phyloP scores from a whole-genome alignment of 1,140 invertebrate genomes.

The Ladona fulva region DNA sequence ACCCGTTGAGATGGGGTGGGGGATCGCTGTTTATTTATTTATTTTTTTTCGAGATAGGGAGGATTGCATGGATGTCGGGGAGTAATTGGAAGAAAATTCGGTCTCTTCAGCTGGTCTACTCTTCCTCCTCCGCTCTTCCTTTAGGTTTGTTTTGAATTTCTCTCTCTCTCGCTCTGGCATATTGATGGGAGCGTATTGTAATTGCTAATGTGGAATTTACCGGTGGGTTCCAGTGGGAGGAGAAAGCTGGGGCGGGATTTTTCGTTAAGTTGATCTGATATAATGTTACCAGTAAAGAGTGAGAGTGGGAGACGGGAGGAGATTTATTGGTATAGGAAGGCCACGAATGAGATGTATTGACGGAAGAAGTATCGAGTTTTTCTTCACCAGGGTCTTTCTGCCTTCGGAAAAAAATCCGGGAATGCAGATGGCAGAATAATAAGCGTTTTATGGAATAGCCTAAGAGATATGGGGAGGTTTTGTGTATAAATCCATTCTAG shows the following conservation, averaged over 20 bases:
- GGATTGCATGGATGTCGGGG: background rate
- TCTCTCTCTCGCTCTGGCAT: background rate
- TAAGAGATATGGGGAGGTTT: too few species aligned
- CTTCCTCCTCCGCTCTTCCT: background rate
- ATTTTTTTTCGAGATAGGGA: background rate
- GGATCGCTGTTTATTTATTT: background rate
- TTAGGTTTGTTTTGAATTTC: background rate
- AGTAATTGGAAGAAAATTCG: conserved; percentile 5
- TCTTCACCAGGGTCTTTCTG: background rate
- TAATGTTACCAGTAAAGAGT: background rate
- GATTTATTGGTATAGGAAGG: background rate
- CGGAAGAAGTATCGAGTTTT: background rate
- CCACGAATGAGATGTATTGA: background rate
- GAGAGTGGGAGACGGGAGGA: background rate
- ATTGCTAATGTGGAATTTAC: conserved; percentile 2
- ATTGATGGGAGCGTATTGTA: conserved; percentile 9
- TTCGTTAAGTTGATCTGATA: background rate
- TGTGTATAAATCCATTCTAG: too few species aligned
- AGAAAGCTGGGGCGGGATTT: background rate
- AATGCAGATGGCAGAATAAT: background rate
- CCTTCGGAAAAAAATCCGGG: background rate
- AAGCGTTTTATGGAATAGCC: too few species aligned
- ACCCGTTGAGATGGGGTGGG: too few species aligned
- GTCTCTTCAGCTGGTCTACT: background rate
- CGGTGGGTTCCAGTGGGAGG: background rate